Evolutionary conservation across 2,888 invertebrate species (phyloP), one percentile per base, ranked within the genome.

Genomic region (Germaria angustata): DNA sequence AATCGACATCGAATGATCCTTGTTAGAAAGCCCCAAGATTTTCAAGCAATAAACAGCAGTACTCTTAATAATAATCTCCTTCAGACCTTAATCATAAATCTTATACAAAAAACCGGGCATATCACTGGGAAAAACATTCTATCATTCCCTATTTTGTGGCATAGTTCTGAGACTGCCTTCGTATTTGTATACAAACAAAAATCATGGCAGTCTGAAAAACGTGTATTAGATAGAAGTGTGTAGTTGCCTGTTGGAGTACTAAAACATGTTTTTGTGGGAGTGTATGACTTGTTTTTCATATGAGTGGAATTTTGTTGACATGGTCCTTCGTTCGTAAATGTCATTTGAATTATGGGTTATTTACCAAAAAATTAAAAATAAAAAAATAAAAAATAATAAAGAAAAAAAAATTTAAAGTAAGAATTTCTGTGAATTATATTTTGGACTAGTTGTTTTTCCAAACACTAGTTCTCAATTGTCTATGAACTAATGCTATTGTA

Each of bases 321-420:
- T 78, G 82, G 59, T 79, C 75, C 71, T 75, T 79, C 79, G 51
- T 66, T 75, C n/a, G 53, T 61, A 79, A 71, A 71, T 75, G 44
- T 82, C 82, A 75, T 71, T 75, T 82, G 79, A 82, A 75, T 82
- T 71, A 82, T 82, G 75, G 75, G 36, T 71, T 75, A 73, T 75
- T 81, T 69, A 81, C 46, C 41, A 49, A 55, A 46, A 71, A 80
- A 80, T 59, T 20, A 65, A 53, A 63, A 65, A 15, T 36, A 61
- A 57, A 55, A 57, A 44, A n/a, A 44, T 32, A 41, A 66, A n/a
- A 15, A 17, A 36, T 8, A 34, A 32, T 28, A 28, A 3, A 28
- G 6, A 24, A 22, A 41, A 24, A 6, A 24, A 44, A 11, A 53
- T 15, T 55, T 1, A 15, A 7, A 57, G 9, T 24, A 46, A 36